Percentiles rank a stretch among this genome's conserved stretches.
Conservation (phyloP, 2,888 invertebrate species). For the Urechis unicinctus region DNA sequence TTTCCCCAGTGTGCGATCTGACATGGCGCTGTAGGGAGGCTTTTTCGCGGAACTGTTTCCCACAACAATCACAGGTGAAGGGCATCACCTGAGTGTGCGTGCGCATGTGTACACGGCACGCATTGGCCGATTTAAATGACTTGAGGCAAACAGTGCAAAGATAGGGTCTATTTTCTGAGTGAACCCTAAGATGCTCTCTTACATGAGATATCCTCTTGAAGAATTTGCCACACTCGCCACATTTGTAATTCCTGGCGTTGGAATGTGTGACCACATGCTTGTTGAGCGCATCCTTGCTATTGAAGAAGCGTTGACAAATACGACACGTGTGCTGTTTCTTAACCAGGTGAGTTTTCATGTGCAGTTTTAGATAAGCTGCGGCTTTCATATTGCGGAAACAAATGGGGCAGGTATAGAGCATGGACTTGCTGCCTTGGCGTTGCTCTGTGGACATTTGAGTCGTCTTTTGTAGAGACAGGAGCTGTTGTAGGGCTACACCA, state of each 20-base stretch:
- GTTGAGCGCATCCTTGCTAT: slow-evolving; percentile 36
- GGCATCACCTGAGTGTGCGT: slow-evolving; percentile 39
- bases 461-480: not conserved
- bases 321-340: slow-evolving; percentile 35
- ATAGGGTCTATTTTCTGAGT: slow-evolving; percentile 36
- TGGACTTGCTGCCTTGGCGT: too few relatives aligned
- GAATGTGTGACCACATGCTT: slow-evolving; percentile 41
- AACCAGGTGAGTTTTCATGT: not conserved
- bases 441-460: not conserved
- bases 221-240: slow-evolving; percentile 47
- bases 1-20: slow-evolving; percentile 44
- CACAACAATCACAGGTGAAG: slow-evolving; percentile 38
- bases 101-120: slow-evolving; percentile 38
- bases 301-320: slow-evolving; percentile 37
- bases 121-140: slow-evolving; percentile 36
- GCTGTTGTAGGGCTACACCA: not conserved
- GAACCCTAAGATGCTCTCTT: slow-evolving; percentile 42
- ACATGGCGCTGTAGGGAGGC: slow-evolving; percentile 42
- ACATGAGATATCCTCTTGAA: slow-evolving; percentile 46
- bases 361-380: not conserved
- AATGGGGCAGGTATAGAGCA: too few relatives aligned
- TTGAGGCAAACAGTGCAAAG: slow-evolving; percentile 39
- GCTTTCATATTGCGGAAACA: too few relatives aligned
- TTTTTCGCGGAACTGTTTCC: slow-evolving; percentile 40
- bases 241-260: slow-evolving; percentile 41